Base-by-base conservation (phyloP, 1,140 invertebrate species). In the Diorhabda sublineata region DNA sequence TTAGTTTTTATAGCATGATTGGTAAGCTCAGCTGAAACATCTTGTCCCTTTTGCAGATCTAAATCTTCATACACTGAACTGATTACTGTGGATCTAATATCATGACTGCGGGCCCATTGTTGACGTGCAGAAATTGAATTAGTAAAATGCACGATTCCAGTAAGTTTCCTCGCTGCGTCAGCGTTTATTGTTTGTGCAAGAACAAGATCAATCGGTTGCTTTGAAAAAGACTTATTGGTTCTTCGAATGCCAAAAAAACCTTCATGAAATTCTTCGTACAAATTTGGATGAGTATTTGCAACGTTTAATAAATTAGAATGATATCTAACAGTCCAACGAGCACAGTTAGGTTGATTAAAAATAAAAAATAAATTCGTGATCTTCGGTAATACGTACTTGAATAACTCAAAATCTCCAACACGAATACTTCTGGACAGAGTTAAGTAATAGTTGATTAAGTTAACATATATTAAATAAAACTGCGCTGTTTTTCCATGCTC, bases 401-500 rank as follows among this genome's bases (percentile, higher is more conserved):
- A 73, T 41, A 79, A 42, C 0, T 74, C 58, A 67, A 80, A 75
- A 74, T 79, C 64, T 64, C 73, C 74, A 26, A 42, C 64, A 9
- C 76, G 73, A 41, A 79, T 76, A 57, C 74, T 76, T 69, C 74
- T 61, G 2, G 57, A 71, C 44, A 76, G 57, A 3, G 45, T 61
- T 45, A 71, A 60, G 58, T 78, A 77, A 71, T 78, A 45, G 69
- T 73, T 9, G 2, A 79, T 58, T 4, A 79, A 66, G 66, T 77
- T 72, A 9, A 79, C 74, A 44, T 79, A 78, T 43, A 73, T 75
- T 60, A 77, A 8, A 68, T 65, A 67, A 57, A 64, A 80, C 58
- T 80, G 77, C 3, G 77, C 45, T 41, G 80, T 81, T 77, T 78
- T 78, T 3, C 79, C 77, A 60, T 76, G 63, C 8, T 74, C 72